Base-by-base conservation (phyloP, 2,797 vertebrate genomes). In the Cottoperca gobio region DNA sequence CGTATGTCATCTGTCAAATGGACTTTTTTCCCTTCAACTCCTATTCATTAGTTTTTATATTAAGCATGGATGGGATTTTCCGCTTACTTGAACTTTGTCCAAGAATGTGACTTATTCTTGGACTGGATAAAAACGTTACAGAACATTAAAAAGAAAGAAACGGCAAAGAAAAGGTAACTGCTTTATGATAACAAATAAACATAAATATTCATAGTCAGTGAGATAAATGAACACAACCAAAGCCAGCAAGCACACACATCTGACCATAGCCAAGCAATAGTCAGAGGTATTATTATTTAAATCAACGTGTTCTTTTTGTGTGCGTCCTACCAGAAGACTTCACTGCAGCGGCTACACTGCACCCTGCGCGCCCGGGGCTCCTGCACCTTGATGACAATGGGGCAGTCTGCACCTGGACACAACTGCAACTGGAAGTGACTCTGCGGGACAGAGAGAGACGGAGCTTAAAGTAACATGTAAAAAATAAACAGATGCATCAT, bases 341-440 rank as follows among this genome's bases (percentile, higher is more conserved):
- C 97, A 49, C 94, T 96, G 93, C 98, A 99, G 87, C 96, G 96
- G 93, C 93, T 99, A 90, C 98, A 99, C 94, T 99, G 97, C 81
- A 99, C 98, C 89, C 97, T 94, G 68, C 97, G 97, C 54, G 98
- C 97, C 92, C 97, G 95, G 31, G 98, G 97, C 93, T 99, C 97
- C 93, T 98, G 96, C 90, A 99, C 98, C 93, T 97, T 96, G 92
- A 99, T 99, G 89, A 99, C 98, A 89, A 99, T 99, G 59, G 97
- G 98, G 86, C 98, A 98, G 92, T 99, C 98, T 74, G 98, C 97
- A 76, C 98, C 98, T 39, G 98, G 97, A 94, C 98, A 99, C 86
- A 99, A 94, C 95, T 99, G 98, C 90, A 99, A 95, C 94, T 98
- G 98, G 89, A 97, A 99, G 93, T 99, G 98, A 96, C 97, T 99